Percentiles rank a stretch among this genome's conserved stretches.
Evolutionary conservation across 1,140 invertebrate genomes (phyloP).

Genomic region (Marisa cornuarietis): DNA sequence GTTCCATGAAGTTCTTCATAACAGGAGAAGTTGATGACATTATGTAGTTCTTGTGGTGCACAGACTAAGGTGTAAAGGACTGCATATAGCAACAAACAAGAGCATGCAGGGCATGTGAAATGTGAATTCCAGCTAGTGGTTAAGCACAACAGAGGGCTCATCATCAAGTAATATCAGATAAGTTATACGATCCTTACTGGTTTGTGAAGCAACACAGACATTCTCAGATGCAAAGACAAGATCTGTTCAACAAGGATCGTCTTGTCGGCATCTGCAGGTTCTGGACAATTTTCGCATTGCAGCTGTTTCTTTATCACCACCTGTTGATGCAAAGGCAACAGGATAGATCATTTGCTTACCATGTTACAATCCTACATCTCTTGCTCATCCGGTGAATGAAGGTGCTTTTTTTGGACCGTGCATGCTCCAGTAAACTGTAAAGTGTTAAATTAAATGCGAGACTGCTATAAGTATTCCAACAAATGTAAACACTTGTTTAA

Average conservation of each 20-base stretch:
- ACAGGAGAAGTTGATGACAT: too few species aligned
- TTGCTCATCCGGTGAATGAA: neutral
- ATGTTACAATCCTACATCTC: neutral
- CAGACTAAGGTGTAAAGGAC: too few species aligned
- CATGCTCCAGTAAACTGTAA: neutral
- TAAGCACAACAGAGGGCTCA: too few species aligned
- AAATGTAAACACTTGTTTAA: neutral
- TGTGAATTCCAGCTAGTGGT: too few species aligned
- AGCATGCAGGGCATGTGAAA: too few species aligned
- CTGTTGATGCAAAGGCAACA: neutral
- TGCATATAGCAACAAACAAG: too few species aligned
- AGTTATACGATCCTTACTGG: constrained; percentile 19
- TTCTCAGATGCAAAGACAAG: constrained; percentile 32
- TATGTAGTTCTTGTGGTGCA: too few species aligned
- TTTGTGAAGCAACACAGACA: constrained; percentile 34
- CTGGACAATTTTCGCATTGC: neutral
- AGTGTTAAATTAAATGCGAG: neutral
- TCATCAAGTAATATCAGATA: neutral
- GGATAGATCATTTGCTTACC: neutral
- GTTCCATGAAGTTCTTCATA: too few species aligned
- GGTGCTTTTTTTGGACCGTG: neutral
- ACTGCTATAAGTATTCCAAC: neutral
- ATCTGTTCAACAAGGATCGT: constrained; percentile 25
- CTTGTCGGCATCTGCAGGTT: constrained; percentile 13
- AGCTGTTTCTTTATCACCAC: neutral